Base-by-base conservation (phyloP, 1,140 invertebrate genomes). In the Drosophila azteca region DNA sequence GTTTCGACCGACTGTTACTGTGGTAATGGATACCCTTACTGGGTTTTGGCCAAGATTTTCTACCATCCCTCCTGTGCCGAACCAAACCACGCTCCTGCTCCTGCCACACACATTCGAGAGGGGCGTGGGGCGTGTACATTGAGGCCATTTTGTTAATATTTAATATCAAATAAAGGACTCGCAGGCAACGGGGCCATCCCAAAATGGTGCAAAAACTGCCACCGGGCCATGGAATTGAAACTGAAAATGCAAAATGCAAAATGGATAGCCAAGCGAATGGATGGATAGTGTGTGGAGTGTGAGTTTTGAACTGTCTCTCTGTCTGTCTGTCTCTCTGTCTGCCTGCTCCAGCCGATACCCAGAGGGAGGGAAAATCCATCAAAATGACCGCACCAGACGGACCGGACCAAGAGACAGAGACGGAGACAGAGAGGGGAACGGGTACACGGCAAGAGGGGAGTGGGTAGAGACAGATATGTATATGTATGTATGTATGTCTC, bases 71-170 rank as follows among this genome's bases (percentile, higher is more conserved):
- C 20, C 17, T 29, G 3, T n/a, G 0, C 17, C 8, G 2, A 9
- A 45, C 54, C 15, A 4, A 39, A 39, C 3, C 20, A 44, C 53
- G 13, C 54, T 66, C 53, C 82, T 74, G 17, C 17, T 20, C 17
- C 17, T 20, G 74, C 60, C 53, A 64, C 60, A 64, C 60, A 73
- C 66, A 59, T 51, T 60, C 51, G 48, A 20, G 17, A 20, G 17
- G 54, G 9, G 31, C 8, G 8, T 35, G 35, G 35, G 3, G 35
- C 35, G 51, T 70, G 76, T 77, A 72, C 88, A 90, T 83, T 83
- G 82, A 83, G 87, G 87, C 88, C 87, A 90, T 90, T 90, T 90
- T 83, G 79, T 90, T 90, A 90, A 90, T 90, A 90, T 90, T 90
- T 90, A 90, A 90, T 90, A 80, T 75, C 76, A 83, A 88, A 83